These are phyloP conservation scores for Aeoliscus strigatus DNA, from an alignment of 2,797 vertebrate genomes.

Conservation along the genomic window DNA sequence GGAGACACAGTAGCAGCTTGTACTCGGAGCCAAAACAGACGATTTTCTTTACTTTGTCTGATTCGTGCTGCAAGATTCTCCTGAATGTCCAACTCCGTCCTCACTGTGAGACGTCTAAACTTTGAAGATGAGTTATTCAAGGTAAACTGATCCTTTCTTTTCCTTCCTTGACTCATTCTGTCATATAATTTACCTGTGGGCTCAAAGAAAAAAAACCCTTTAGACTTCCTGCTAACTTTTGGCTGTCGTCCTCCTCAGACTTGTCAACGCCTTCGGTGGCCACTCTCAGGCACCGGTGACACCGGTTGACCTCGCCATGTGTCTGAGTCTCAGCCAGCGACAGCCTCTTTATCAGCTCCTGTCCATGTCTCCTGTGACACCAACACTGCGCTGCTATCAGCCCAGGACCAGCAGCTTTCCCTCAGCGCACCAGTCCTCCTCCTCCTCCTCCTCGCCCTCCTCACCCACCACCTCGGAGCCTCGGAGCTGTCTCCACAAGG, in stretches of 20 bases:
- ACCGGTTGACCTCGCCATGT: slow-evolving; percentile 45
- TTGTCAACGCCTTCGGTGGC: slow-evolving; percentile 42
- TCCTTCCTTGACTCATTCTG: no score
- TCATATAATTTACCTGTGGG: neutral
- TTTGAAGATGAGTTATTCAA: no score
- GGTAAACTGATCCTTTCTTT: no score
- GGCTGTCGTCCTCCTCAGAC: slow-evolving; percentile 43
- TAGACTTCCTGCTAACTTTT: no score
- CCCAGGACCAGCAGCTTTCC: neutral
- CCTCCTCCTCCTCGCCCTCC: neutral
- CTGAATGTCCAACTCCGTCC: no score
- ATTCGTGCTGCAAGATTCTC: no score
- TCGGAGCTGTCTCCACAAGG: slow-evolving; percentile 49
- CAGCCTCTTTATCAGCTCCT: slow-evolving; percentile 39
- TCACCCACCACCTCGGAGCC: accelerated
- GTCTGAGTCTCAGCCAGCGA: slow-evolving; percentile 44
- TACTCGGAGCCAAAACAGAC: no score
- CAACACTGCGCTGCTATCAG: slow-evolving; percentile 40
- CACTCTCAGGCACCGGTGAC: slow-evolving; percentile 18
- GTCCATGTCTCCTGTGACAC: slow-evolving; percentile 22
- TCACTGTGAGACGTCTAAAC: no score
- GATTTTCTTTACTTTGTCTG: no score
- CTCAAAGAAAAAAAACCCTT: no score
- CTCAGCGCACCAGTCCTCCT: neutral
- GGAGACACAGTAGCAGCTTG: no score